phyloP scores from a whole-genome alignment of 2,113 vertebrate species.

The Dromas ardeola region DNA sequence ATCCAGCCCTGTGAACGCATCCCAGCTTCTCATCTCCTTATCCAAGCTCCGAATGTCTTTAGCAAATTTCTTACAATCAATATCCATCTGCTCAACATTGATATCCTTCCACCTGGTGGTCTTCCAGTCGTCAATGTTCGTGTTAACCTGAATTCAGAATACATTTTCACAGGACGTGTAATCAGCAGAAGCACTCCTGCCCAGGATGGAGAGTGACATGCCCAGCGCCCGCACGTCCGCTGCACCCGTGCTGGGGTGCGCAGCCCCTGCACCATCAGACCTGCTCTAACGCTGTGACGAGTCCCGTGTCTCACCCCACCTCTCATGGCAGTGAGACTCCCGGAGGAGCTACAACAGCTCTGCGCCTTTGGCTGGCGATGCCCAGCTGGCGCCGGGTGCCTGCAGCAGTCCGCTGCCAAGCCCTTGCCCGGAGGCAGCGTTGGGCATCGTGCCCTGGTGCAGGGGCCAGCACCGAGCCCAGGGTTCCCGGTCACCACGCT shows the following conservation, averaged over 20 bases:
- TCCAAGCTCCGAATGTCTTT: slow-evolving; percentile 74
- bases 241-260: accelerated
- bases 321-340: background rate
- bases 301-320: background rate
- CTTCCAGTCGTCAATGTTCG: slow-evolving; percentile 71
- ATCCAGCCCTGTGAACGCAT: slow-evolving; percentile 72
- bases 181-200: background rate
- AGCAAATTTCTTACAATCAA: slow-evolving; percentile 76
- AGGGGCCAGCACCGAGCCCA: background rate
- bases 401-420: background rate
- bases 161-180: accelerated
- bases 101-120: slow-evolving; percentile 76
- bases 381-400: background rate
- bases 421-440: accelerated
- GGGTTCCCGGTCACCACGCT: accelerated
- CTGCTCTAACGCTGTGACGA: background rate
- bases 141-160: slow-evolving; percentile 54
- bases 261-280: background rate
- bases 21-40: slow-evolving; percentile 77
- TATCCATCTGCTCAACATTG: slow-evolving; percentile 77
- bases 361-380: background rate
- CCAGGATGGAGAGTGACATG: accelerated
- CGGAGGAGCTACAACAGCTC: background rate
- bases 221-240: accelerated
- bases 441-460: background rate